Evolutionary conservation across 2,888 invertebrate species (phyloP), one percentile per base, ranked within the genome.

Genomic region (Sussaba pulchella): DNA sequence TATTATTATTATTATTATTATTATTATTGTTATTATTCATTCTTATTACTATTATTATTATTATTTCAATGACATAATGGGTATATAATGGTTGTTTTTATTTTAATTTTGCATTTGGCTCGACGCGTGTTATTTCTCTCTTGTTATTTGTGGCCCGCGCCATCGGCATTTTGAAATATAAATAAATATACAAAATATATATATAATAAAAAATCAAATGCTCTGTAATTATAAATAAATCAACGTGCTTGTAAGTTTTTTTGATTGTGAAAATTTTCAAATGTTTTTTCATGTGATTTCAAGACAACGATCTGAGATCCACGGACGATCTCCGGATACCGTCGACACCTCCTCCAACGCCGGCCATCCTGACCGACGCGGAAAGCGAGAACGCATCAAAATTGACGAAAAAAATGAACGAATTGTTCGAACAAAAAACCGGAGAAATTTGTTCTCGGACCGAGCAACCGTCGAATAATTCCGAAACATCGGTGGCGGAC

Each of bases 311-410:
- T 52, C 21, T 75, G 52, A 31, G 69, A 26, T 47, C 43, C 72
- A 66, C 43, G 31, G 52, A 81, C 14, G 81, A 76, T 57, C 75
- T 80, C 17, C 69, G 84, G 26, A 72, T 85, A 45, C 89, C 89
- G 26, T 85, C 85, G 19, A 89, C 89, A 0, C 89, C 89, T 50
- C 88, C 89, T 14, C 88, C 89, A 9, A 90, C 90, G 0, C 88
- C 89, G 75, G 86, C 87, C 17, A 86, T 86, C 0, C 39, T 80
- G 69, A 86, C 75, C 69, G 71, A 82, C n/a, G 80, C 78, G 14
- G 85, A 73, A 1, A 83, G 84, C 50, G 81, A 76, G 41, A 82
- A 82, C 6, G 80, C 81, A 14, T 79, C 85, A 19, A 74, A 9
- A 14, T 50, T 75, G 17, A 26, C 70, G 9, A 21, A 61, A 10